Conservation (phyloP, 2,888 invertebrate species). For the Melanostoma scalare region DNA sequence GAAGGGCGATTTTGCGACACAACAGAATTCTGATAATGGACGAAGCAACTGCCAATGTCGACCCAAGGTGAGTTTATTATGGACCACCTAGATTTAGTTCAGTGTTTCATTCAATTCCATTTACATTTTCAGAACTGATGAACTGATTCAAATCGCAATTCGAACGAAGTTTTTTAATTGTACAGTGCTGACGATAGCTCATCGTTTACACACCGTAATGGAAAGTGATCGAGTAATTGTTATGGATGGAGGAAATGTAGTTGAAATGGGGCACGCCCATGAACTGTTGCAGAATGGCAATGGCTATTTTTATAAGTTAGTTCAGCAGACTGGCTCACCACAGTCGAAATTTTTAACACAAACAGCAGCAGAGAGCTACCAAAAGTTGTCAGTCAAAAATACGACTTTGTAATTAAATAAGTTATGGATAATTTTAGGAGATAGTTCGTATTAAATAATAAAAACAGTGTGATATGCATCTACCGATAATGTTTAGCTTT, state of each 20-base stretch:
- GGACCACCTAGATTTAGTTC: not conserved
- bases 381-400: conserved; percentile 25
- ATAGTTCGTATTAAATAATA: no score
- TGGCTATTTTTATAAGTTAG: conserved; percentile 85
- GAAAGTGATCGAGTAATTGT: conserved; percentile 68
- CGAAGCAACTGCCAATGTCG: conserved; percentile 94
- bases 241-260: conserved; percentile 81
- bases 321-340: conserved; percentile 86
- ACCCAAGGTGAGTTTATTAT: conserved; percentile 85
- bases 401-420: not conserved
- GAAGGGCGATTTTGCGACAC: conserved; percentile 88
- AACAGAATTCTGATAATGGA: conserved; percentile 90
- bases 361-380: conserved; percentile 83
- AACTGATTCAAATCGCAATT: conserved; percentile 55
- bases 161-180: conserved; percentile 60
- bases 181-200: conserved; percentile 71
- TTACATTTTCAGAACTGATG: conserved; percentile 39
- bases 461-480: no score
- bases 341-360: conserved; percentile 83
- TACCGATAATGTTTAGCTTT: no score
- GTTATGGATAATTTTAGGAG: not conserved
- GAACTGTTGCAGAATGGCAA: conserved; percentile 83
- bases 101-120: not conserved
- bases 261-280: conserved; percentile 89
- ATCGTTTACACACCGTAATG: conserved; percentile 72